A percentile compares a stretch with the other conserved stretches of the same genome.
Conservation (phyloP, 92 coral and sea anemone genomes). For the Muricea muricata region DNA sequence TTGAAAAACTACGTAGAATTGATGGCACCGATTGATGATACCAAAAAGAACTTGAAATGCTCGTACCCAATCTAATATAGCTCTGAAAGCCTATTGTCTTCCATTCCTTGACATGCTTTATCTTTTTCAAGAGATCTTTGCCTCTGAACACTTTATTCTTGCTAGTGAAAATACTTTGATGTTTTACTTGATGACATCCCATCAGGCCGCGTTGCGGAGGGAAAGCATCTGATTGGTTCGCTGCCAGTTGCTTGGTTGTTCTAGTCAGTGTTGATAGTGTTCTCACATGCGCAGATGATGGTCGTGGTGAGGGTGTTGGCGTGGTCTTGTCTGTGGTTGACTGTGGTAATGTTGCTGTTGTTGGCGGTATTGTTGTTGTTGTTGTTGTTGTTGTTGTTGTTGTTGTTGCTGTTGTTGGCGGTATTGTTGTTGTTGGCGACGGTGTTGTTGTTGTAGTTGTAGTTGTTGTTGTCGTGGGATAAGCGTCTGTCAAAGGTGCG, state of each 20-base stretch:
- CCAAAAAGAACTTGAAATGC: neutral
- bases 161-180: neutral
- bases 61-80: conserved; percentile 9
- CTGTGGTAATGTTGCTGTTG: neutral
- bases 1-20: no score
- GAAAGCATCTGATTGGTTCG: neutral
- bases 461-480: neutral
- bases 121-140: neutral
- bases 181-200: neutral
- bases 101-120: neutral
- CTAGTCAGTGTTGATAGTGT: neutral
- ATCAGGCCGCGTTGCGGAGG: neutral
- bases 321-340: neutral
- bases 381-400: no score
- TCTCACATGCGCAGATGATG: neutral
- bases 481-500: neutral
- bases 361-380: neutral
- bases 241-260: neutral
- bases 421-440: neutral
- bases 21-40: no score
- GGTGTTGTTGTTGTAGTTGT: neutral
- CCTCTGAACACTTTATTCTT: neutral
- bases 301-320: neutral
- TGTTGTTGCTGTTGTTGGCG: neutral
- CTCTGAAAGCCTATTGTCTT: neutral